A percentile compares a stretch with the other conserved stretches of the same genome.
phyloP scores from a whole-genome alignment of 2,113 vertebrate species.

The Tringa solitaria region DNA sequence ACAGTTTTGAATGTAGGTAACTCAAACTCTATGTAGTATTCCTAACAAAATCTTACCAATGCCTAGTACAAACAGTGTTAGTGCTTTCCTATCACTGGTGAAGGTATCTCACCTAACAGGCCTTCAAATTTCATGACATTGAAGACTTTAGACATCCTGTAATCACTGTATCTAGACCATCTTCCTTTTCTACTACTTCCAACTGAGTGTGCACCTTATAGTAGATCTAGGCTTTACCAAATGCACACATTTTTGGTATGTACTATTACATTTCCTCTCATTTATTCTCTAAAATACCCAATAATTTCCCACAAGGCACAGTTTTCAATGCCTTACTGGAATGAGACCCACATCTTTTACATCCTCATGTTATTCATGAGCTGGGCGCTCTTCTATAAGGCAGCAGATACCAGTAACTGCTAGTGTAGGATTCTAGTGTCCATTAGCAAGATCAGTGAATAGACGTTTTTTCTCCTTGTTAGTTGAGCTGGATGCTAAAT shows the following conservation, averaged over 20 bases:
- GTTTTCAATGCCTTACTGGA: neutral
- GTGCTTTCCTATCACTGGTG: neutral
- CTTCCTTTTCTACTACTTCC: neutral
- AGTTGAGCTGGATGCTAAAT: neutral
- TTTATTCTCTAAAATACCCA: neutral
- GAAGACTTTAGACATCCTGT: neutral
- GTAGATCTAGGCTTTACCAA: neutral
- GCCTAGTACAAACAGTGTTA: neutral
- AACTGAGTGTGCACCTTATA: neutral
- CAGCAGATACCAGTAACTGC: neutral
- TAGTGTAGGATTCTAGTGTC: neutral
- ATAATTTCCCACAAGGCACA: neutral
- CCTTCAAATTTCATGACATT: neutral
- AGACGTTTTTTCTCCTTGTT: neutral
- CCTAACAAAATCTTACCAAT: neutral
- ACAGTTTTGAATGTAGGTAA: neutral
- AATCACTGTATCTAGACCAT: neutral
- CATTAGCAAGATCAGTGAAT: neutral
- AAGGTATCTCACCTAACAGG: neutral
- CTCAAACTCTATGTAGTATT: neutral
- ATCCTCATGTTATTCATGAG: neutral
- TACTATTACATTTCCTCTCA: neutral
- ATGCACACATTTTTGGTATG: neutral
- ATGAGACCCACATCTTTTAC: neutral
- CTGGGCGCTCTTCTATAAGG: neutral